These are phyloP conservation scores for Nephotettix cincticeps DNA, from an alignment of 1,140 invertebrate species.

Conservation along the genomic window DNA sequence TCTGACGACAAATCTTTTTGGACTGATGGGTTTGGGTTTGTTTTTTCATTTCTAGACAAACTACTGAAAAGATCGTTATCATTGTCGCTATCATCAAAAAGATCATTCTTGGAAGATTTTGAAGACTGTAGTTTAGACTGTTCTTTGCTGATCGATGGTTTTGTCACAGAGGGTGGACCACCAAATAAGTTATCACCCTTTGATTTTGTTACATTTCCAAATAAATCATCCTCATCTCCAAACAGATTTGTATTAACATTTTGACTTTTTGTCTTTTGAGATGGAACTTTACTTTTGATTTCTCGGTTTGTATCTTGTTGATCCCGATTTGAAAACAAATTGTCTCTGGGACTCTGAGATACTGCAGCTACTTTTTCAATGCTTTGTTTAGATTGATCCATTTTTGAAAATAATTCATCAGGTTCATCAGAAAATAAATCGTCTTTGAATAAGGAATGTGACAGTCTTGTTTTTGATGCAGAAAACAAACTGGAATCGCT, in stretches of 20 bases:
- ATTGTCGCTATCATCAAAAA: slow-evolving; percentile 44
- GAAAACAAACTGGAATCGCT: slow-evolving; percentile 37
- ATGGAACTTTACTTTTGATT: not conserved
- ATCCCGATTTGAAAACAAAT: no score
- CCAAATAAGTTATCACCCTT: not conserved
- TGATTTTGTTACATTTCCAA: not conserved
- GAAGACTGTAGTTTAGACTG: not conserved
- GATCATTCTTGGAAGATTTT: not conserved
- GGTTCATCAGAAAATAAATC: not conserved
- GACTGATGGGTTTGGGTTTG: not conserved
- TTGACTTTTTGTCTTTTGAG: not conserved
- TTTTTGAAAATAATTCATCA: not conserved
- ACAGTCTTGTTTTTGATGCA: not conserved
- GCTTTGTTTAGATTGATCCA: not conserved
- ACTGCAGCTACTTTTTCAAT: no score
- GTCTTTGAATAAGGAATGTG: not conserved
- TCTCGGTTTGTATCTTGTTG: no score
- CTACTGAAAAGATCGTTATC: slow-evolving; percentile 43
- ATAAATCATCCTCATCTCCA: not conserved
- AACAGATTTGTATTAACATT: not conserved
- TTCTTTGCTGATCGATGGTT: not conserved
- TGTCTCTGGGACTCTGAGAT: no score
- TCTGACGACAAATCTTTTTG: slow-evolving; percentile 8
- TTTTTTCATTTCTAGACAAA: slow-evolving; percentile 26
- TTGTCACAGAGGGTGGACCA: not conserved